Evolutionary conservation across 1,140 invertebrate genomes (phyloP).

Genomic region (Habropoda laboriosa): DNA sequence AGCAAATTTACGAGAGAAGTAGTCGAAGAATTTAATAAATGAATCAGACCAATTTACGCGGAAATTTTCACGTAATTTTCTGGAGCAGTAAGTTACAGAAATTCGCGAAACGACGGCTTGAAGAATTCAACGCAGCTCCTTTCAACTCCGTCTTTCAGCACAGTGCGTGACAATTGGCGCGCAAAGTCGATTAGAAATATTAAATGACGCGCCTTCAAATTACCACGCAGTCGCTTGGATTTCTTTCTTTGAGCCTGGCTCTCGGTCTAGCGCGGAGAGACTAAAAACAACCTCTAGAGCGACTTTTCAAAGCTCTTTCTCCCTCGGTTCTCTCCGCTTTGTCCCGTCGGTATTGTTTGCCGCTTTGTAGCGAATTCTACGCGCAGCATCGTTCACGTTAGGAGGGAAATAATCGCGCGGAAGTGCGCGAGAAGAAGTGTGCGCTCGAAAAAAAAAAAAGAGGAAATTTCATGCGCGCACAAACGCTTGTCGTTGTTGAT

Average conservation of each 20-base stretch:
- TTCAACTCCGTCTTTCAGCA: too few species aligned
- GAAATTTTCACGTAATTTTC: too few species aligned
- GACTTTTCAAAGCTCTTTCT: constrained; percentile 30
- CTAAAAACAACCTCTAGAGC: neutral
- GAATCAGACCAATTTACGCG: too few species aligned
- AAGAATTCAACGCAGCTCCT: too few species aligned
- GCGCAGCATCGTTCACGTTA: constrained; percentile 37
- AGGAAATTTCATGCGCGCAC: neutral
- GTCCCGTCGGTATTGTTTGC: constrained; percentile 53
- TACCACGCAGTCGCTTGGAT: neutral
- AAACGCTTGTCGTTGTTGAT: neutral
- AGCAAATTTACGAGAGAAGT: too few species aligned
- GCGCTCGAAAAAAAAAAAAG: neutral
- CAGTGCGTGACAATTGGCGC: neutral
- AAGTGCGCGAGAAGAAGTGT: neutral
- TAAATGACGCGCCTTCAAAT: constrained; percentile 17
- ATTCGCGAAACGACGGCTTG: too few species aligned
- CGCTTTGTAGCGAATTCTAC: constrained; percentile 63
- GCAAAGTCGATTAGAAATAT: constrained; percentile 18
- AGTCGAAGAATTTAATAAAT: too few species aligned
- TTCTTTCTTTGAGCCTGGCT: neutral
- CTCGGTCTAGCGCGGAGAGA: neutral
- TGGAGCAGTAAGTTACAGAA: too few species aligned
- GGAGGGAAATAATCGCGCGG: constrained; percentile 8
- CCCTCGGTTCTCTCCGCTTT: constrained; percentile 43